phyloP scores from a whole-genome alignment of 2,113 vertebrate genomes.

The Eurypyga helias region DNA sequence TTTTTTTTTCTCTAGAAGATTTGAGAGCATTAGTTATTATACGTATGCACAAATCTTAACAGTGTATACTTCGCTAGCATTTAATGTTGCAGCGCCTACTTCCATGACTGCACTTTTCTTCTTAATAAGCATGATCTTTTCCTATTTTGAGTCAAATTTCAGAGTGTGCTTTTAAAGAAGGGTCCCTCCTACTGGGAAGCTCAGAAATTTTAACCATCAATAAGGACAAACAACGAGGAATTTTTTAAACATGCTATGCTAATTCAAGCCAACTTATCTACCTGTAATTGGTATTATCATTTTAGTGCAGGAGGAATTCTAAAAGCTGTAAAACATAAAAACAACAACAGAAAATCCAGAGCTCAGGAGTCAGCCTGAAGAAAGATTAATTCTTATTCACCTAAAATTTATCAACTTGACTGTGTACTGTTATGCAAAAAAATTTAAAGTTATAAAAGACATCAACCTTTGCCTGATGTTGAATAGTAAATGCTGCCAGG shows the following conservation, averaged over 20 bases:
- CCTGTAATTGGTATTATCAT: neutral
- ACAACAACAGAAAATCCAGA: neutral
- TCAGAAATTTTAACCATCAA: neutral
- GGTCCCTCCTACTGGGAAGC: neutral
- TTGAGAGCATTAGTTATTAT: neutral
- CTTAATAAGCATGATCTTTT: neutral
- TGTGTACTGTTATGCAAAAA: neutral
- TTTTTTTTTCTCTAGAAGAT: neutral
- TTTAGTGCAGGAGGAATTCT: neutral
- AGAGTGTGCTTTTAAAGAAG: neutral
- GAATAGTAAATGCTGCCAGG: conserved; percentile 84
- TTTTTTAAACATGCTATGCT: neutral
- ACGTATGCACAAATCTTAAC: neutral
- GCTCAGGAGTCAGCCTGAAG: neutral
- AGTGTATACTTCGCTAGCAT: neutral
- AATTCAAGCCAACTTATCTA: neutral
- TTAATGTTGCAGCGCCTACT: neutral
- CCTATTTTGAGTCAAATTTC: neutral
- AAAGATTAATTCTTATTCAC: neutral
- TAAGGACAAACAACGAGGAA: neutral
- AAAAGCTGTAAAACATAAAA: neutral
- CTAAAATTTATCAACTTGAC: neutral
- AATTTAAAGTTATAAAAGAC: neutral
- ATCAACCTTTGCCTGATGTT: conserved; percentile 89
- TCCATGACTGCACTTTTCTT: neutral